Evolutionary conservation across 1,140 invertebrate genomes (phyloP), one percentile per base, ranked within the genome.

Genomic region (Scaptodrosophila lebanonensis): DNA sequence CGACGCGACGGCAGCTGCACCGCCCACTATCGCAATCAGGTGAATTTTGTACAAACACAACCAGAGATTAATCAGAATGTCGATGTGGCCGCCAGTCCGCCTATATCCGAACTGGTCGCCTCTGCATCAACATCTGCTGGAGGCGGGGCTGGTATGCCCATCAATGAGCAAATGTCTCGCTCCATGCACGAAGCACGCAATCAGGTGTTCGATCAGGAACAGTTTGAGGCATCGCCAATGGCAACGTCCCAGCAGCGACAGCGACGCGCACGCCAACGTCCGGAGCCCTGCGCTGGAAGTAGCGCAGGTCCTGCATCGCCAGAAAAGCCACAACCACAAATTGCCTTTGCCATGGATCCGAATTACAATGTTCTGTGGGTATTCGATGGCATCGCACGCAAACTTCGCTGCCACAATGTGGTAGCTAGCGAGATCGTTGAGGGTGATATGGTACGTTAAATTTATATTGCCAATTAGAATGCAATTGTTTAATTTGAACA

Each of bases 341-440:
- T 86, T 6, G 73, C 85, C 25, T 87, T 87, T 36, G 82, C 85
- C 42, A 66, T 98, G 53, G 97, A 99, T 89, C 95, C 96, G n/a
- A 87, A 93, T 9, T 95, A 95, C 75, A 93, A 95, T 85, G 91
- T 95, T 3, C 88, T 96, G 2, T 95, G 94, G 94, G 94, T 94
- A 44, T 96, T 93, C 69, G 92, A 93, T 86, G 90, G 92, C 0
- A 83, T 89, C 7, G 92, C 88, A 57, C 90, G 92, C 44, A 91
- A 94, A 68, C 90, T 97, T 62, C 91, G 90, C 36, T 94, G 94
- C 57, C 95, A 93, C 84, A 97, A 96, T 86, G 92, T 96, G 1
- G 90, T 96, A 38, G 91, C 91, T 1, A 90, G 91, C 13, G 93
- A 94, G 79, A 84, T 89, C 12, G 66, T 75, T 9, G 64, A 67